Evolutionary conservation across 2,888 invertebrate genomes (phyloP), one percentile per base, ranked within the genome.

Genomic region (Sminthurinus aureus): DNA sequence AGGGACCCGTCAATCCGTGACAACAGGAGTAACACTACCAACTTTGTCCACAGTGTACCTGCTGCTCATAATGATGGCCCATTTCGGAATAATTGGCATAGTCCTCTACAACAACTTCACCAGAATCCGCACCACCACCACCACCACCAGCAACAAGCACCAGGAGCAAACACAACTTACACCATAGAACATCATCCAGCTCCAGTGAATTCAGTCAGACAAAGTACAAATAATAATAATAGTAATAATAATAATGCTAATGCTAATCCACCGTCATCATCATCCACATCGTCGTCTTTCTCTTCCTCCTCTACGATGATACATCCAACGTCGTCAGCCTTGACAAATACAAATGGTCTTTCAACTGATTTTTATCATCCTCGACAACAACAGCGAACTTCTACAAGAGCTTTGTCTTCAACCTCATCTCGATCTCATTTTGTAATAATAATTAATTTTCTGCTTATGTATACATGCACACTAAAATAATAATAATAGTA

Each of bases 61-160:
- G 84, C 84, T 84, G 86, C 79, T 51, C 73, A 80, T 86, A 87
- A 87, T 87, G 88, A 88, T 86, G 86, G 87, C 85, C 88, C 88
- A 86, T 88, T 88, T 85, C 87, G 85, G 83, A 77, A 77, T 79
- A 79, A 79, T 79, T 79, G 79, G 79, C 50, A 84, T 83, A 38
- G 38, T 83, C 83, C 13, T 38, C 74, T 24, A 2, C 83, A 83
- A 22, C 82, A 26, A 76, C 79, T 51, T 50, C 79, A 78, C 76
- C 85, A 76, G 8, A 77, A 50, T 24, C 81, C 58, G 77, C 71
- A 38, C n/a, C 80, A 78, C 80, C 38, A 51, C 50, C 71, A 38
- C n/a, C 80, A 78, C 80, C 38, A 51, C 50, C 66, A 73, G 79
- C 73, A 71, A 66, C 76, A 75, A 26, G 50, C 64, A 52, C 67